These are phyloP conservation scores for Zaprionus africanus DNA, from an alignment of 1,140 invertebrate genomes.

Conservation along the genomic window DNA sequence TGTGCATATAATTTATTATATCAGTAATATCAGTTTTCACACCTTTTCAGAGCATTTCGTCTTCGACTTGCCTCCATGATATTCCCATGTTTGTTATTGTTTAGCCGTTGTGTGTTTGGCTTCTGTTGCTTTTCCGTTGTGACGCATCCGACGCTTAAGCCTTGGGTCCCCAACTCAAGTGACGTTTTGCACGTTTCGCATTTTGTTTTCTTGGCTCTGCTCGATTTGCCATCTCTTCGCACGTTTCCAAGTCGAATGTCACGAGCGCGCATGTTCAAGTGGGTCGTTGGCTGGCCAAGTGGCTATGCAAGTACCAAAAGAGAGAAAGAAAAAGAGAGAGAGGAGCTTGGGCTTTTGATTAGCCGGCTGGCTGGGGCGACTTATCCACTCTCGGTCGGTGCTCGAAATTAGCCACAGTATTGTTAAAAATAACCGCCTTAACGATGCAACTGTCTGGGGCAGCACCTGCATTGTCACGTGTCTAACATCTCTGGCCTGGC, in stretches of 20 bases:
- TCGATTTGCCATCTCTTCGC: constrained; percentile 72
- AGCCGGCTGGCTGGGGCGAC: constrained; percentile 36
- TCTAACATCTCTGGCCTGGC: constrained; percentile 29
- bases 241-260: constrained; percentile 76
- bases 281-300: constrained; percentile 50
- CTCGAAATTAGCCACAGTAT: constrained; percentile 41
- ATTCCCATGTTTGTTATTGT: constrained; percentile 33
- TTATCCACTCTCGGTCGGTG: constrained; percentile 55
- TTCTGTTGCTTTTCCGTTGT: constrained; percentile 57
- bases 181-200: constrained; percentile 71
- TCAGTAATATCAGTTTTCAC: no score
- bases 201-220: constrained; percentile 57
- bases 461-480: constrained; percentile 61
- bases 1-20: no score
- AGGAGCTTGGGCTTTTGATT: constrained; percentile 28
- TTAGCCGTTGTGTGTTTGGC: constrained; percentile 43
- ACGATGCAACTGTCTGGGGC: background rate
- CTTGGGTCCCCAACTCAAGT: constrained; percentile 46
- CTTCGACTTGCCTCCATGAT: background rate
- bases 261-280: constrained; percentile 80
- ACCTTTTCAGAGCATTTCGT: background rate
- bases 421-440: constrained; percentile 36
- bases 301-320: background rate
- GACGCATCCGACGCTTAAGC: constrained; percentile 57
- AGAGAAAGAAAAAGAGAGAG: background rate